A percentile compares a stretch with the other conserved stretches of the same genome.
These are phyloP conservation scores for Tetragonula clypearis DNA, from an alignment of 1,140 invertebrate species.

Conservation along the genomic window DNA sequence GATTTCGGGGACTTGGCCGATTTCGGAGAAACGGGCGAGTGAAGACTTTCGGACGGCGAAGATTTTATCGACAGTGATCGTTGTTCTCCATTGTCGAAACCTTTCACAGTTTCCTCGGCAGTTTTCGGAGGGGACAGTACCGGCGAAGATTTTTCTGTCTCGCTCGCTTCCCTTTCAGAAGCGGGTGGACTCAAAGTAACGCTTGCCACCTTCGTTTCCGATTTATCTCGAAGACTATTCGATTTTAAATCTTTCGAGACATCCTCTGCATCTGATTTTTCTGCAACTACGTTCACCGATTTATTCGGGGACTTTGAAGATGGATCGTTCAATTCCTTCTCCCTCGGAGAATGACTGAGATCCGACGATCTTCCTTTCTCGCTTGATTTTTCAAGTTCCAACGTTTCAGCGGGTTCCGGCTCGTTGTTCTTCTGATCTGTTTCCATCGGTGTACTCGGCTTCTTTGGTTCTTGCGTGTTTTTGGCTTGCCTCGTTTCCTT, in stretches of 20 bases:
- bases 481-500: neutral
- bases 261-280: neutral
- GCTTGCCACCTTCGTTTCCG: neutral
- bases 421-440: neutral
- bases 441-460: neutral
- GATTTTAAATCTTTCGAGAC: neutral
- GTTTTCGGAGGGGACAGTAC: constrained; percentile 35
- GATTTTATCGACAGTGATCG: constrained; percentile 69
- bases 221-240: constrained; percentile 1
- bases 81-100: constrained; percentile 73
- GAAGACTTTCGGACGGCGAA: constrained; percentile 46
- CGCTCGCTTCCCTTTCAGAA: neutral
- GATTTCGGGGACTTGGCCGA: constrained; percentile 55
- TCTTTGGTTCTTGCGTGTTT: constrained; percentile 12
- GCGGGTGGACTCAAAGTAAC: neutral
- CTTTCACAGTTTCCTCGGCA: constrained; percentile 56
- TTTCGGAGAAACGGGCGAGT: constrained; percentile 51
- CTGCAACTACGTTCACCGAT: neutral
- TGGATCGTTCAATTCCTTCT: neutral
- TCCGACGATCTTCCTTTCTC: neutral
- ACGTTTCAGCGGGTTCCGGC: neutral
- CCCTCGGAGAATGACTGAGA: neutral
- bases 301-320: neutral
- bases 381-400: neutral
- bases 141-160: neutral